Conservation (phyloP, 2,113 vertebrate genomes). For the Thymallus thymallus region DNA sequence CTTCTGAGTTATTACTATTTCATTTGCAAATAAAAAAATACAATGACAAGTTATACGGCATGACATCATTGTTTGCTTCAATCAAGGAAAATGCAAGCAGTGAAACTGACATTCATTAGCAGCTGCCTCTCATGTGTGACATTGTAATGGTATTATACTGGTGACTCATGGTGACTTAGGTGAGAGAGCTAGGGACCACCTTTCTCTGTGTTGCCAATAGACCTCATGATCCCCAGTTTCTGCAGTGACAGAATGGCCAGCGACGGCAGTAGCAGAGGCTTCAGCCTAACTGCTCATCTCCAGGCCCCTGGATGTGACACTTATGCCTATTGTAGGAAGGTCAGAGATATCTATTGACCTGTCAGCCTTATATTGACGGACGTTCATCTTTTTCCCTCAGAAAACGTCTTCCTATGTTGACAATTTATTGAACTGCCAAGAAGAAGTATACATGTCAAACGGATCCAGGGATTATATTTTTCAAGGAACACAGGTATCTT, state of each 20-base stretch:
- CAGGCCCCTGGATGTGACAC: conserved; percentile 29
- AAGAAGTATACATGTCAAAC: conserved; percentile 32
- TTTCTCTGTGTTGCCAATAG: not conserved
- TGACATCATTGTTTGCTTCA: conserved; percentile 28
- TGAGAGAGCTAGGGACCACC: not conserved
- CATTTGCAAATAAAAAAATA: conserved; percentile 83
- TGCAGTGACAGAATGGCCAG: not conserved
- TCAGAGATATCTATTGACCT: conserved; percentile 59
- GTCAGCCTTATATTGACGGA: conserved; percentile 53
- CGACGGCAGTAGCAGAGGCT: not conserved
- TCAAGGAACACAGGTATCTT: conserved; percentile 16
- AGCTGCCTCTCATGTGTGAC: no score
- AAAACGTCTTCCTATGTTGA: conserved; percentile 56
- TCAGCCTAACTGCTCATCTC: not conserved
- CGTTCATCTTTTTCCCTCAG: conserved; percentile 53
- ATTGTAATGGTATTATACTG: no score
- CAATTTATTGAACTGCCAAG: conserved; percentile 50
- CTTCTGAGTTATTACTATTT: conserved; percentile 81
- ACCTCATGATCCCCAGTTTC: not conserved
- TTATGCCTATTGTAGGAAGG: conserved; percentile 35
- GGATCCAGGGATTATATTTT: conserved; percentile 26
- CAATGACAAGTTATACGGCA: conserved; percentile 68
- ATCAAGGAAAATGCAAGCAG: not conserved
- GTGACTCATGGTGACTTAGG: not conserved
- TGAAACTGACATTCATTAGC: not conserved